These are phyloP conservation scores for Girardinichthys multiradiatus DNA, from an alignment of 2,113 vertebrate species.

Conservation along the genomic window DNA sequence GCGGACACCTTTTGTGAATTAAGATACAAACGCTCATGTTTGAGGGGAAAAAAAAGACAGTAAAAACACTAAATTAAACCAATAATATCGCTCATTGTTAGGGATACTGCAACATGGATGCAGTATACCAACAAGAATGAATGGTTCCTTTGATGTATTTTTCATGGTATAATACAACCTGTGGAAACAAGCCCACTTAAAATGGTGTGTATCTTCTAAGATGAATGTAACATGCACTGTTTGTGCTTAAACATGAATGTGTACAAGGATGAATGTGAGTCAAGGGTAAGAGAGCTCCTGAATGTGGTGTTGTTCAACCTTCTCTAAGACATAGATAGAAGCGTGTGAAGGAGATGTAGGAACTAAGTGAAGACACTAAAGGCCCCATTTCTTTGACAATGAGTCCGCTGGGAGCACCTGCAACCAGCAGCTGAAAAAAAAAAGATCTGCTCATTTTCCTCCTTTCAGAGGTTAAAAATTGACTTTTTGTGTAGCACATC, in stretches of 20 bases:
- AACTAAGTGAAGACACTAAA: neutral
- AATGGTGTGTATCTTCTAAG: slow-evolving; percentile 1
- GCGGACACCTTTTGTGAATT: slow-evolving; percentile 72
- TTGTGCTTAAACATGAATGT: neutral
- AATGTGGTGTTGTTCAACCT: neutral
- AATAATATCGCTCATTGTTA: slow-evolving; percentile 44
- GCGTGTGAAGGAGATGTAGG: neutral
- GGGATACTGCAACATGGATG: slow-evolving; percentile 19
- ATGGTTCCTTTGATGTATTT: slow-evolving; percentile 44
- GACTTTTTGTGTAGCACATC: neutral
- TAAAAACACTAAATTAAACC: slow-evolving; percentile 49
- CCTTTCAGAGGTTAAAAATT: neutral
- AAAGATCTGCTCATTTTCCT: neutral
- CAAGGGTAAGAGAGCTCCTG: neutral
- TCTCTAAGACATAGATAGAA: neutral
- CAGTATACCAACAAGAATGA: slow-evolving; percentile 22
- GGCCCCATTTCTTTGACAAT: neutral
- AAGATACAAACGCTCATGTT: slow-evolving; percentile 55
- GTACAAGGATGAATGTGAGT: neutral
- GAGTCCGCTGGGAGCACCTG: neutral
- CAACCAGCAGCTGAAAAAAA: neutral
- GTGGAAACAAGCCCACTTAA: slow-evolving; percentile 20
- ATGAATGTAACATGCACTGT: slow-evolving; percentile 5
- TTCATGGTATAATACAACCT: neutral
- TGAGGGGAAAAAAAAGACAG: slow-evolving; percentile 11